phyloP scores from a whole-genome alignment of 2,113 vertebrate species.

The Pterocles gutturalis region DNA sequence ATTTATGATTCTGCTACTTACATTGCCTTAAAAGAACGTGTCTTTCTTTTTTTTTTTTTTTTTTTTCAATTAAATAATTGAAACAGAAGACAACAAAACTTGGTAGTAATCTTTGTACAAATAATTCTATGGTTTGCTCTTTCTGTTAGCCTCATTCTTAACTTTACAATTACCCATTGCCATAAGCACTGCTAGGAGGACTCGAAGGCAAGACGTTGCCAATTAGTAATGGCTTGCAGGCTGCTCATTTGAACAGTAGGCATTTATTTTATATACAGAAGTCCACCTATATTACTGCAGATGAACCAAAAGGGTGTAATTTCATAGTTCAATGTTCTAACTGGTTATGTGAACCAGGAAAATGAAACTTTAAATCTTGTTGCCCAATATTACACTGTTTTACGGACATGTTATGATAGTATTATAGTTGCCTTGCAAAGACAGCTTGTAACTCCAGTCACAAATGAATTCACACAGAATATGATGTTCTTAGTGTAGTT shows the following conservation, averaged over 20 bases:
- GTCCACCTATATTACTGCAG: neutral
- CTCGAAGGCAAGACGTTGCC: neutral
- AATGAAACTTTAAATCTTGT: neutral
- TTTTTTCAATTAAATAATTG: neutral
- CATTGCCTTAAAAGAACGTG: neutral
- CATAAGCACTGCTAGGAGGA: neutral
- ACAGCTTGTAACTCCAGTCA: neutral
- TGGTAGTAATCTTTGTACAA: neutral
- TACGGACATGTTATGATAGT: neutral
- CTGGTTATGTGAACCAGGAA: neutral
- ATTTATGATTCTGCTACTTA: neutral
- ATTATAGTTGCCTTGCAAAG: neutral
- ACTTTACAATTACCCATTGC: neutral
- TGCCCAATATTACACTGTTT: neutral
- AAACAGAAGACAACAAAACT: neutral
- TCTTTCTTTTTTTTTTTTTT: neutral
- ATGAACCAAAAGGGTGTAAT: slow-evolving; percentile 7
- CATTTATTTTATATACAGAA: slow-evolving; percentile 18
- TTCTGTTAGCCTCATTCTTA: neutral
- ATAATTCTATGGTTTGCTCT: neutral
- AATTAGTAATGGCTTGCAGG: neutral
- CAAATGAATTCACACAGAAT: neutral
- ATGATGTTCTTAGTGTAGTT: neutral
- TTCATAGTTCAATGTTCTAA: neutral
- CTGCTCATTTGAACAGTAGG: neutral